Evolutionary conservation across 1,140 invertebrate genomes (phyloP).

Genomic region (Lasaia peninsularis): DNA sequence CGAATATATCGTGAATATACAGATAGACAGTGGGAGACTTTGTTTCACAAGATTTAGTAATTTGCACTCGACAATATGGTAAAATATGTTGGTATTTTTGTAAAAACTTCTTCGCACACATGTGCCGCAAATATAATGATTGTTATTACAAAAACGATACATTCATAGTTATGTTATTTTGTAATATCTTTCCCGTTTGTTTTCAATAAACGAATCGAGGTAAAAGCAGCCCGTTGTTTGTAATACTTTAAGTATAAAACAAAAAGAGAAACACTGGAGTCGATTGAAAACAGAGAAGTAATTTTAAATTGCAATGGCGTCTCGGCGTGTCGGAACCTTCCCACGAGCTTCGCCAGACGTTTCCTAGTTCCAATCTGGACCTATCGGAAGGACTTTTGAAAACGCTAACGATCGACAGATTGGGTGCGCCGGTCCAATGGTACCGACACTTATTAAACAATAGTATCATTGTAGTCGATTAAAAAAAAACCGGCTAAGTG

Average conservation of each 20-base stretch:
- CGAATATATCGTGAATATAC: no score
- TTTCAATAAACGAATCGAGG: not conserved
- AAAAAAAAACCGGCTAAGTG: no score
- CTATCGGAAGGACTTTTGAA: constrained; percentile 43
- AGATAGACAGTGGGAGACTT: no score
- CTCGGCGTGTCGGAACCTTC: constrained; percentile 29
- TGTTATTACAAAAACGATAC: no score
- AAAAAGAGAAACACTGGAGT: not conserved
- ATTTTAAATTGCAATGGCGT: constrained; percentile 19
- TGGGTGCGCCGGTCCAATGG: constrained; percentile 27
- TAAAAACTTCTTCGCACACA: no score
- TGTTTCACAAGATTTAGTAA: no score
- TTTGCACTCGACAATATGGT: no score
- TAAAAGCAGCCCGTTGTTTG: not conserved
- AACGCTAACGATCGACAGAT: constrained; percentile 45
- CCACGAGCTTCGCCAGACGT: constrained; percentile 38
- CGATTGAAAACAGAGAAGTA: constrained; percentile 15
- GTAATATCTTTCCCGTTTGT: no score
- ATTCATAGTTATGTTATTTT: no score
- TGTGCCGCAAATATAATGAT: no score
- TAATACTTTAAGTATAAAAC: constrained; percentile 2
- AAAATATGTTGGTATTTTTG: no score
- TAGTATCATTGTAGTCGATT: not conserved
- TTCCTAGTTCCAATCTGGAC: constrained; percentile 35
- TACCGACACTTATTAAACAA: constrained; percentile 18